Conservation (phyloP, 2,113 vertebrate species). For the Pardalotus punctatus region DNA sequence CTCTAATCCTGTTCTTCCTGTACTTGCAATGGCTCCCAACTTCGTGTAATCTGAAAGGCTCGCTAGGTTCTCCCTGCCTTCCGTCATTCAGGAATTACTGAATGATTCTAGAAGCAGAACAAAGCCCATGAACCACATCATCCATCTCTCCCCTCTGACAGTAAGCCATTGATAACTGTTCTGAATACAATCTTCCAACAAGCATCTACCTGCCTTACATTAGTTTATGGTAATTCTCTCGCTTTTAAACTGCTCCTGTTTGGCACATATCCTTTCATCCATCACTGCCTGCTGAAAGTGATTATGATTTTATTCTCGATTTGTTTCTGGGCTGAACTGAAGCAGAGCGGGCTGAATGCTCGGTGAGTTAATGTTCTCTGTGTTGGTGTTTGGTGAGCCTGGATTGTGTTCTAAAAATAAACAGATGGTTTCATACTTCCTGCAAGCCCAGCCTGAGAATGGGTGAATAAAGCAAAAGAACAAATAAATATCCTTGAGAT, state of each 20-base stretch:
- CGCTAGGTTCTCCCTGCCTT: not conserved
- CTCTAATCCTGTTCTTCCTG: not conserved
- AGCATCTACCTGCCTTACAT: not conserved
- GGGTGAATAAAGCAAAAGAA: not conserved
- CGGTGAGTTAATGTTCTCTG: not conserved
- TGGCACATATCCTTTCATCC: not conserved
- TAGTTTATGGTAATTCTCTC: not conserved
- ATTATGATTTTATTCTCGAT: slow-evolving; percentile 11
- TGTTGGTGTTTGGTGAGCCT: not conserved
- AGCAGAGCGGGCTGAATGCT: not conserved
- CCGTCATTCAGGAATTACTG: not conserved
- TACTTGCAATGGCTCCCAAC: not conserved
- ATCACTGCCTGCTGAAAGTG: not conserved
- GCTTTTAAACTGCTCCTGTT: not conserved
- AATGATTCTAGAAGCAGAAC: not conserved
- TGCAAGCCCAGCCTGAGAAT: not conserved
- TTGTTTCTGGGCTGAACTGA: slow-evolving; percentile 8
- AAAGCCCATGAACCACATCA: not conserved
- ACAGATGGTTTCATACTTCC: not conserved
- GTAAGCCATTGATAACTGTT: slow-evolving; percentile 11
- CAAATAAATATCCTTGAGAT: not conserved
- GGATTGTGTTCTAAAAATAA: not conserved
- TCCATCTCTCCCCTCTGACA: slow-evolving; percentile 1
- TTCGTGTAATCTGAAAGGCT: not conserved
- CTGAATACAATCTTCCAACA: slow-evolving; percentile 14